A percentile compares a stretch with the other conserved stretches of the same genome.
phyloP scores from a whole-genome alignment of 1,140 invertebrate genomes.

The Chrysomallon squamiferum region DNA sequence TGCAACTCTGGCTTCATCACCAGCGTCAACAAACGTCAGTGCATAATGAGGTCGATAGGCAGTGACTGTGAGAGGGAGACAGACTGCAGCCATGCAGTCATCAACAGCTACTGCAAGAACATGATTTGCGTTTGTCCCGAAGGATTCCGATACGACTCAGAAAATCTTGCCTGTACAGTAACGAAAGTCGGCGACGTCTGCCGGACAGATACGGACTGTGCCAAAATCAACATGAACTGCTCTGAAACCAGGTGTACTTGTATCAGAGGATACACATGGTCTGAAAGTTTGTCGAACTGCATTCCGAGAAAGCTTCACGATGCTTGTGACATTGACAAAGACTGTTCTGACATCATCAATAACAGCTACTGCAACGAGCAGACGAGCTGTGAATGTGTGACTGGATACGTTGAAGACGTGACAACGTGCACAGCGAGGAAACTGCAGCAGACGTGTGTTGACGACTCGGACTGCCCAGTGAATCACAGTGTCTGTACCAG shows the following conservation, averaged over 20 bases:
- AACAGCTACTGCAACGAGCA: slow-evolving; percentile 21
- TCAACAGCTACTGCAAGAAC: slow-evolving; percentile 20
- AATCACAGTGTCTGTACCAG: no score
- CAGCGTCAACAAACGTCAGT: not conserved
- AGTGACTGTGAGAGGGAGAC: slow-evolving; percentile 3
- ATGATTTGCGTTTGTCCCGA: slow-evolving; percentile 17
- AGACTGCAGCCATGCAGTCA: slow-evolving; percentile 29
- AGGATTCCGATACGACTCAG: slow-evolving; percentile 11
- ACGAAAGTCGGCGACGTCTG: slow-evolving; percentile 14
- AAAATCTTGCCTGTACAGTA: slow-evolving; percentile 16
- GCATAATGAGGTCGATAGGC: not conserved
- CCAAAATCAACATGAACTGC: slow-evolving; percentile 19
- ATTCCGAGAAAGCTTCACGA: slow-evolving; percentile 6
- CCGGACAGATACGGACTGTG: slow-evolving; percentile 21
- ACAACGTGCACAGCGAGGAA: slow-evolving; percentile 11
- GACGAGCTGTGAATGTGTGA: slow-evolving; percentile 21
- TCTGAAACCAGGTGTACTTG: slow-evolving; percentile 17
- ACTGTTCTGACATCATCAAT: slow-evolving; percentile 24
- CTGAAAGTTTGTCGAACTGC: slow-evolving; percentile 13
- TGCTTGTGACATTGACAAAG: slow-evolving; percentile 16
- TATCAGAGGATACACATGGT: slow-evolving; percentile 14
- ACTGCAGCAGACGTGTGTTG: no score
- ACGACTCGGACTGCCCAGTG: no score
- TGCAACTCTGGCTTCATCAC: slow-evolving; percentile 15
- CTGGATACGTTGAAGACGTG: slow-evolving; percentile 12